phyloP scores from a whole-genome alignment of 2,113 vertebrate genomes.

The Tychaedon coryphoeus region DNA sequence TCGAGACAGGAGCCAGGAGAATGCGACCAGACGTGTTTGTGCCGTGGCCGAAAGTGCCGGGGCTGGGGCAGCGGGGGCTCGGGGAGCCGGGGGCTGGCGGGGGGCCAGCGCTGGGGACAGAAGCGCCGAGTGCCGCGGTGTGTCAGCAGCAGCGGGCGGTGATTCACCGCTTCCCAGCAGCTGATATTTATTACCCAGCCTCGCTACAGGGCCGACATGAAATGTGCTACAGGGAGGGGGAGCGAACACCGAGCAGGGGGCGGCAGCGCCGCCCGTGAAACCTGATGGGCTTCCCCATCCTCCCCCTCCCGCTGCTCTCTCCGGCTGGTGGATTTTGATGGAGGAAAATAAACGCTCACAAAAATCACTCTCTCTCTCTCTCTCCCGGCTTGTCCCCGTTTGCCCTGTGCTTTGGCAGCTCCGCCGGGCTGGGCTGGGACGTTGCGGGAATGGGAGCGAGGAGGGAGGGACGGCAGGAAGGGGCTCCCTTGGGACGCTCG shows the following conservation, averaged over 20 bases:
- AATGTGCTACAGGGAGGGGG: neutral
- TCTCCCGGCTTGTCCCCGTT: constrained; percentile 39
- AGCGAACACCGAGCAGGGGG: neutral
- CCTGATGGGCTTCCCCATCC: constrained; percentile 12
- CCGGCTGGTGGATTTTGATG: constrained; percentile 22
- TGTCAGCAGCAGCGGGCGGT: neutral
- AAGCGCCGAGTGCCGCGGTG: neutral
- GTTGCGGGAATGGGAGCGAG: neutral
- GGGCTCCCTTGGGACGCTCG: neutral
- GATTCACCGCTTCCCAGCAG: constrained; percentile 50
- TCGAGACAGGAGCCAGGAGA: neutral
- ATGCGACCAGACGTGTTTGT: neutral
- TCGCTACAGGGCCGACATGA: neutral
- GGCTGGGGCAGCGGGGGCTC: neutral
- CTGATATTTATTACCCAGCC: constrained; percentile 36
- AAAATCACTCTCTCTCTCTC: neutral
- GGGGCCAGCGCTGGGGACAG: neutral
- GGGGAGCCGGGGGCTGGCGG: neutral
- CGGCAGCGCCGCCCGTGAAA: neutral
- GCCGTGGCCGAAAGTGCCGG: neutral
- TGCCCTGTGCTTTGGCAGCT: constrained; percentile 55
- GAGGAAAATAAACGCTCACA: constrained; percentile 38
- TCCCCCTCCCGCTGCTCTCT: neutral
- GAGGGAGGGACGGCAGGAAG: neutral
- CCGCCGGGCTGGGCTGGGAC: neutral